Base-by-base conservation (phyloP, 53 echinoderm and acorn worm species). In the Mesocentrotus franciscanus region DNA sequence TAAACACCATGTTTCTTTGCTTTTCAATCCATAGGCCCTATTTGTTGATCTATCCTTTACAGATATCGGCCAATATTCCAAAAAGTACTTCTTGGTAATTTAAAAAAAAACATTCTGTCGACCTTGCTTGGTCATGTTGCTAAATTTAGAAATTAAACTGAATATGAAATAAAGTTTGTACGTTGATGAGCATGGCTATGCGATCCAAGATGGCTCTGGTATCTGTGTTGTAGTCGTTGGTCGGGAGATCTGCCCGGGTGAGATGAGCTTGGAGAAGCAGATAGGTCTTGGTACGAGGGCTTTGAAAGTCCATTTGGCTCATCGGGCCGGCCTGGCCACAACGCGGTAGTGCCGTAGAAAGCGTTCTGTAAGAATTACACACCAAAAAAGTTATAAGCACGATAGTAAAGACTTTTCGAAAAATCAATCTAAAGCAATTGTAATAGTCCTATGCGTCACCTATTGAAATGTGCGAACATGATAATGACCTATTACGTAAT, bases 241-340 rank as follows among this genome's bases (percentile, higher is more conserved):
- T 34, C 14, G 90, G 90, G 90, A 90, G 90, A 32, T 58, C 61
- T 6, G 61, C 27, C 90, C 90, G 55, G 11, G 59, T 16, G 16
- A 90, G 8, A 18, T 90, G 90, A 15, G 90, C 90, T 17, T 27
- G 90, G 30, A 90, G 90, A 16, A 90, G 60, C 12, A 90, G 59
- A 32, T 90, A 60, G 18, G 60, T 60, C 90, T 90, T 90, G 90
- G 90, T 58, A 16, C 58, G 90, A 15, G 90, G 58, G 9, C 90
- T 90, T 29, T 13, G 32, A 15, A 90, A n/a, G 58, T 59, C 87
- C 55, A 76, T 12, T 13, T 39, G 18, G 42, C 81, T 39, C 18
- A 13, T 39, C 22, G 34, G 71, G 26, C 7, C 5, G 20, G n/a
- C 71, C 7, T 71, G 7, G 78, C 22, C 4, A 22, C 36, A 81